phyloP scores from a whole-genome alignment of 2,888 invertebrate genomes.

The Xestia sexstrigata region DNA sequence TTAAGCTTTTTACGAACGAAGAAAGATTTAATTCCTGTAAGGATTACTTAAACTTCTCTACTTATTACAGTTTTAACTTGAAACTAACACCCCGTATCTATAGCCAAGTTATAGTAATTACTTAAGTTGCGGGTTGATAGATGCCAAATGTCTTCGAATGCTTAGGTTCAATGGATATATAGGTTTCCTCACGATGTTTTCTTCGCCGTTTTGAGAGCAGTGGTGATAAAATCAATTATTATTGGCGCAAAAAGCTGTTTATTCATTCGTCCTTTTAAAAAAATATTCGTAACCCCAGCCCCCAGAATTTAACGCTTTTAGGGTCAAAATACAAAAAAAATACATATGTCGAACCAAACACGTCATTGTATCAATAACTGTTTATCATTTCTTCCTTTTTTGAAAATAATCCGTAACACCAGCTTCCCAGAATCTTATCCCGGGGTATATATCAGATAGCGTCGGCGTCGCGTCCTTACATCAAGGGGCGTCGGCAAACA shows the following conservation, averaged over 20 bases:
- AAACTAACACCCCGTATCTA: background rate
- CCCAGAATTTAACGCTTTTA: background rate
- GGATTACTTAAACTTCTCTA: conserved; percentile 9
- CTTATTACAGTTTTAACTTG: background rate
- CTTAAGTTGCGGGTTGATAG: background rate
- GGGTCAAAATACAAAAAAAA: background rate
- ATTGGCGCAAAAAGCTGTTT: background rate
- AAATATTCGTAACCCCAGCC: background rate
- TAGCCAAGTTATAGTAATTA: too few species aligned
- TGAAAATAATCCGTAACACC: background rate
- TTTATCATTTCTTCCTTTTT: background rate
- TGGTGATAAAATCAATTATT: background rate
- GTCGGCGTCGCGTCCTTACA: conserved; percentile 68
- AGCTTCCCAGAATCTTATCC: conserved; percentile 37
- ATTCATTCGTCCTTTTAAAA: background rate
- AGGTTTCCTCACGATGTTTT: background rate
- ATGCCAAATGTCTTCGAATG: background rate
- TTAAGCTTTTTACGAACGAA: conserved; percentile 30
- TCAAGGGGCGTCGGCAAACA: conserved; percentile 81
- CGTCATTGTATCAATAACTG: background rate
- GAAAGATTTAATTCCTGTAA: conserved; percentile 30
- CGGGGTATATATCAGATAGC: conserved; percentile 67
- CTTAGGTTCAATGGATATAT: background rate
- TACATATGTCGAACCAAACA: background rate
- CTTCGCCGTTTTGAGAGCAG: background rate